Evolutionary conservation across 2,888 invertebrate genomes (phyloP), one percentile per base, ranked within the genome.

Genomic region (Phyllotreta cruciferae): DNA sequence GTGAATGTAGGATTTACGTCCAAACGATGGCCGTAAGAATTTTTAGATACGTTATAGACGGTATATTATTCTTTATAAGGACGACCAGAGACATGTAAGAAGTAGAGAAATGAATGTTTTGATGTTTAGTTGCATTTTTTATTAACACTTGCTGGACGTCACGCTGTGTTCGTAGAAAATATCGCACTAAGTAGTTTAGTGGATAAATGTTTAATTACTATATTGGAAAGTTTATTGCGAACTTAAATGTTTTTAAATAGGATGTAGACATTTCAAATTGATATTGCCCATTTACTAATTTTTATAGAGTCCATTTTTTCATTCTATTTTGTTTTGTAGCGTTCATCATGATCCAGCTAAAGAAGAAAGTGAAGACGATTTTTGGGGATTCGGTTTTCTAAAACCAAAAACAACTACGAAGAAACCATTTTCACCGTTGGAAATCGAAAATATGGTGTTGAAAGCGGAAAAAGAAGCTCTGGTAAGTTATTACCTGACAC

Each of bases 381-480:
- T 85, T 37, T 88, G 88, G 88, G 88, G 88, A 47, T 82, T 88
- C 56, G 86, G 84, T 7, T 78, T 85, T 41, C 81, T 60, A 52
- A 70, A 68, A 36, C 73, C 69, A 55, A 72, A 74, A 66, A 68
- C 70, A 6, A 64, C 56, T 45, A 69, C 69, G n/a, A 64, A 70
- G 45, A 74, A 74, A 60, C 79, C 78, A 41, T 66, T 75, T 34
- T 11, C 78, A 13, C 81, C 60, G 3, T 82, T 83, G 61, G 84
- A 83, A 83, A 79, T 81, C 2, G 84, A 83, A 75, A 85, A 77
- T 62, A 70, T 71, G 71, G 73, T 83, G 79, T 71, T 83, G 3
- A 83, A 84, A 75, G 84, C 83, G 1, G 87, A 87, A 78, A 87
- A 86, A 70, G 87, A 87, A 77, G 86, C 86, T 11, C 74, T 86